Evolutionary conservation across 2,888 invertebrate species (phyloP).

Genomic region (Silvanus unidentatus): DNA sequence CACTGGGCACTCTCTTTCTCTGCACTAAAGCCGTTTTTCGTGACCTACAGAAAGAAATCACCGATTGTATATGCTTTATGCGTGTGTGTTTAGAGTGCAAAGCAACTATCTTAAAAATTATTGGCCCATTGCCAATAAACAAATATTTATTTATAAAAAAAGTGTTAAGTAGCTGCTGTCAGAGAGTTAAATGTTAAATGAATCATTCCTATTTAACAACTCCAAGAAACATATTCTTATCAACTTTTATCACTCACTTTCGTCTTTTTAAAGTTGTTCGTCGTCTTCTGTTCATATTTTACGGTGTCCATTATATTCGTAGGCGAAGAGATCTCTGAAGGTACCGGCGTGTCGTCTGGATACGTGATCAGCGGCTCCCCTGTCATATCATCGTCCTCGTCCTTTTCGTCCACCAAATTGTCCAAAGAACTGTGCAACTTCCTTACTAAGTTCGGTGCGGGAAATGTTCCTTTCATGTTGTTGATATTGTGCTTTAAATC

Average conservation of each 20-base stretch:
- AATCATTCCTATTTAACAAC: too few species aligned
- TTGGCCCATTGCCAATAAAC: neutral
- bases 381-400: constrained; percentile 40
- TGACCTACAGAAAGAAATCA: constrained; percentile 48
- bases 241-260: too few species aligned
- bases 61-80: too few species aligned
- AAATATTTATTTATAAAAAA: neutral
- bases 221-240: too few species aligned
- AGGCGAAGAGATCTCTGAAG: constrained; percentile 46
- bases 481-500: constrained; percentile 79
- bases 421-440: constrained; percentile 67
- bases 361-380: constrained; percentile 71
- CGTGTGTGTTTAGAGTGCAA: too few species aligned
- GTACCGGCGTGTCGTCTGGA: constrained; percentile 72
- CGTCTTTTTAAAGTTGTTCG: constrained; percentile 70
- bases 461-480: constrained; percentile 71
- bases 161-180: neutral
- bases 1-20: constrained; percentile 68
- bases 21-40: constrained; percentile 76
- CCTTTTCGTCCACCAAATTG: constrained; percentile 66
- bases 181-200: too few species aligned
- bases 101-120: too few species aligned
- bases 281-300: constrained; percentile 78
- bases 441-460: constrained; percentile 26
- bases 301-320: constrained; percentile 55